Base-by-base conservation (phyloP, 2,888 invertebrate genomes). In the Leptopilina myrica region DNA sequence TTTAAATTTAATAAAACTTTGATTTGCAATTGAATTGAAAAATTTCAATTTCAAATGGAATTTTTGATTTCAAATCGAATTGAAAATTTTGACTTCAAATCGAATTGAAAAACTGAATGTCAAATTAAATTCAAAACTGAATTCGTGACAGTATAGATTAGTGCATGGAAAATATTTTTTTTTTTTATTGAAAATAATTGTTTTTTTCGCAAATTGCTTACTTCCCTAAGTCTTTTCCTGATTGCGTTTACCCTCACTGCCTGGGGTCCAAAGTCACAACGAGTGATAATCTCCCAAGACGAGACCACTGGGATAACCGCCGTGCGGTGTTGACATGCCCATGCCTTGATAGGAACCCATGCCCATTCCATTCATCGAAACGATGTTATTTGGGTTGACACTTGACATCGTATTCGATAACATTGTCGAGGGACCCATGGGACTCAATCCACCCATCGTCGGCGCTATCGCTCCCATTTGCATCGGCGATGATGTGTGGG, bases 221-320 rank as follows among this genome's bases (percentile, higher is more conserved):
- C 81, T 82, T 79, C 84, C 76, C 87, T 89, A 89, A 85, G 90
- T 90, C 86, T 90, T 91, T 85, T 90, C 90, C 84, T 90, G 90
- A 82, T 89, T 90, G 81, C 89, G 89, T 83, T 90, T 91, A 81
- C 86, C 84, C 84, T 90, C 89, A 79, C 84, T 88, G 81, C 86
- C 86, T 84, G 88, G 90, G 85, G 88, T 88, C 91, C 91, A 91
- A 89, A 90, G 91, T 92, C 92, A 92, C 91, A 92, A 92, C 83
- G 91, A 90, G 73, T 91, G 91, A 81, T 90, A 92, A 76, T 92
- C 91, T 67, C 91, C 91, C 83, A 92, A 87, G 78, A 91, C 91
- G 80, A 92, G 87, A 75, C 91, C 85, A 83, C 91, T 89, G 86
- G 91, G 91, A 82, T 91, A 91, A 80, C 89, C 87, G 49, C 88